phyloP scores from a whole-genome alignment of 2,888 invertebrate genomes.

The Tyria jacobaeae region DNA sequence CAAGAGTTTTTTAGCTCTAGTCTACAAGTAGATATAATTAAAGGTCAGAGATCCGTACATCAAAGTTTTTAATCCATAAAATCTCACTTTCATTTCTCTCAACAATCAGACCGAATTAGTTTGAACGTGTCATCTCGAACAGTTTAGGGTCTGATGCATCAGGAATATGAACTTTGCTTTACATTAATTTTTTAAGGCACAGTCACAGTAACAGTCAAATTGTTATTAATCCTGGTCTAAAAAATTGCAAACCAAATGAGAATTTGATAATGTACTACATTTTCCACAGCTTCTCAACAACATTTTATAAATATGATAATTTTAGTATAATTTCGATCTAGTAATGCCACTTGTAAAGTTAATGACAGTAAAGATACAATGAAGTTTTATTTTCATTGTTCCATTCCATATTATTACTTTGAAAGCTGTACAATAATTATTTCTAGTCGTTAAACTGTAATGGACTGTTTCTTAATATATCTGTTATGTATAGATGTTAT shows the following conservation, averaged over 20 bases:
- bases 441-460: neutral
- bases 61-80: neutral
- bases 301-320: constrained; percentile 7
- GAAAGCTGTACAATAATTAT: constrained; percentile 6
- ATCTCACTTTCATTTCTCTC: neutral
- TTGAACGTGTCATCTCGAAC: no score
- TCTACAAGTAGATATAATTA: neutral
- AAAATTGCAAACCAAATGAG: no score
- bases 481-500: no score
- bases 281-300: constrained; percentile 4
- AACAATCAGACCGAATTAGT: neutral
- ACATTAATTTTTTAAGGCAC: no score
- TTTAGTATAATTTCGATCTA: constrained; percentile 7
- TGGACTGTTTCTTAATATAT: no score
- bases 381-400: neutral
- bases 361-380: constrained; percentile 1
- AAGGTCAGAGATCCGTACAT: neutral
- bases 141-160: no score
- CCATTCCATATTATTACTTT: neutral
- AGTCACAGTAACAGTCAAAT: no score
- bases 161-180: no score
- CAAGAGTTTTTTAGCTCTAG: neutral
- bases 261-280: no score
- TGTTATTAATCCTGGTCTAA: no score
- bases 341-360: constrained; percentile 1